phyloP scores from a whole-genome alignment of 1,140 invertebrate genomes.

The Diorhabda elongata region DNA sequence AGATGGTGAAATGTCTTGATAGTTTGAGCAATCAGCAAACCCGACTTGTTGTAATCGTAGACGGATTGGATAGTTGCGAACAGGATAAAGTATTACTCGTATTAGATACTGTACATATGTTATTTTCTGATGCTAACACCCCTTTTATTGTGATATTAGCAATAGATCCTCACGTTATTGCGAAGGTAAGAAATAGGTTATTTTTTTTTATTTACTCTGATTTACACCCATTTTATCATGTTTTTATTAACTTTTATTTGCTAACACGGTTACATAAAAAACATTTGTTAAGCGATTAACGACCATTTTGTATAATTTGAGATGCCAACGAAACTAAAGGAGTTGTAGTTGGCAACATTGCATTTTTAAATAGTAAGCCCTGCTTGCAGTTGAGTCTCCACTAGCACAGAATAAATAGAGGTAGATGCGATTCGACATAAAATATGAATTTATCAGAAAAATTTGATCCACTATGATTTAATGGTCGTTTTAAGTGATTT shows the following conservation, averaged over 20 bases:
- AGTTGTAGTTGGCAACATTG: too few species aligned
- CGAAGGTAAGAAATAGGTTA: conserved; percentile 63
- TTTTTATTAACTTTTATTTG: conserved; percentile 20
- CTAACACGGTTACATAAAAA: conserved; percentile 18
- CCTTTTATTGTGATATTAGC: conserved; percentile 92
- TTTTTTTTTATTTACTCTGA: neutral
- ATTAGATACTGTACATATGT: conserved; percentile 89
- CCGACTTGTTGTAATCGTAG: conserved; percentile 89
- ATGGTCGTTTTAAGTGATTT: too few species aligned
- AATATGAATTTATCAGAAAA: too few species aligned
- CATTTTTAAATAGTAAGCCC: too few species aligned
- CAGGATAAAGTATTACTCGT: conserved; percentile 92
- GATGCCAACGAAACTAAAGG: too few species aligned
- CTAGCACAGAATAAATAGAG: too few species aligned
- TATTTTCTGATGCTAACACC: conserved; percentile 86
- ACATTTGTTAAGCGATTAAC: too few species aligned
- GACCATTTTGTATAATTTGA: too few species aligned
- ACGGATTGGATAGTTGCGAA: conserved; percentile 96
- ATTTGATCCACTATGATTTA: too few species aligned
- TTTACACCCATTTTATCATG: neutral
- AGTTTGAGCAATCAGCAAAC: conserved; percentile 88
- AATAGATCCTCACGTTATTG: conserved; percentile 95
- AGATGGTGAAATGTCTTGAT: conserved; percentile 69
- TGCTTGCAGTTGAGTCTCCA: too few species aligned
- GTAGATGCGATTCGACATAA: too few species aligned